Base-by-base conservation (phyloP, 1,140 invertebrate genomes). In the Tyrophagus putrescentiae region DNA sequence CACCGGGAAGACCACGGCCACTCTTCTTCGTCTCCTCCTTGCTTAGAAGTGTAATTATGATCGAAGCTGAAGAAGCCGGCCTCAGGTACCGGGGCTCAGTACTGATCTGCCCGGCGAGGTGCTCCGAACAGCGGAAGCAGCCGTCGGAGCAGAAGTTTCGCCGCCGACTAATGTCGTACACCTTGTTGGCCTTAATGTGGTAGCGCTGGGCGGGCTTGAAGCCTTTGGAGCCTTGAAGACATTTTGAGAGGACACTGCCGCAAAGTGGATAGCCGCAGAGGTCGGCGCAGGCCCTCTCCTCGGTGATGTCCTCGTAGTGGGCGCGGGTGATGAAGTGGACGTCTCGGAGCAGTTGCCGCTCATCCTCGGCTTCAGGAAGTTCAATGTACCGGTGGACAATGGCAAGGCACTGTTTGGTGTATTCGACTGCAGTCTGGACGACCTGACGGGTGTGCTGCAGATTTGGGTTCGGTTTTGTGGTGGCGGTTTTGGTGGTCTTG, bases 281-380 rank as follows among this genome's bases (percentile, higher is more conserved):
- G 44, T 57, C 36, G 31, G 7, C 16, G 2, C 9, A 4, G 29
- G 36, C 11, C 13, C 56, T 23, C 44, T 57, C 56, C n/a, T 4
- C 21, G 4, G 1, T 39, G 2, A 57, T 57, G 32, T 57, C 56
- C 16, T 57, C 56, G 32, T 41, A 57, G 32, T 57, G 31, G 27
- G 33, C 13, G 11, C 31, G 45, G 1, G 56, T 57, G 23, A 57
- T 57, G 31, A 27, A 57, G 3, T 25, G 56, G 44, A 34, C 39
- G 32, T 36, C 56, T 4, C 44, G 21, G 28, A 57, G 56, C 27
- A 57, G 32, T 21, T 28, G 9, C 16, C n/a, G 16, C 11, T 52
- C 23, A 3, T 23, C 48, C 27, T 4, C 48, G 23, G 16, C 32
- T n/a, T 18, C 48, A 4, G 23, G 32, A 21, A 1, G 1, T 52